Conservation (phyloP, 2,113 vertebrate genomes). For the Thryonomys swinderianus region DNA sequence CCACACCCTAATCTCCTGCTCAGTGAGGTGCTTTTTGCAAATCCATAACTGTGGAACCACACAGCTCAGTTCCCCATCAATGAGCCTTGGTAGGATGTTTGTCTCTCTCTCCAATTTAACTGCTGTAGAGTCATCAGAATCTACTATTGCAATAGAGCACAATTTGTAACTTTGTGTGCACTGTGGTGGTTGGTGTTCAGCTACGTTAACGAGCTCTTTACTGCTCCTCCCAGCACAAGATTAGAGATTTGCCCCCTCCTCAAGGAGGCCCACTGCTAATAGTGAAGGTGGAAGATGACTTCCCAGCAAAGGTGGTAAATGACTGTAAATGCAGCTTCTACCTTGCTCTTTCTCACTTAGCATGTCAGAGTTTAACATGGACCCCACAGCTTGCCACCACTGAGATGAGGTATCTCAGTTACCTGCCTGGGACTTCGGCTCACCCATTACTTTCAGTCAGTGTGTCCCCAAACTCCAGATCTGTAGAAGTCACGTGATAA, state of each 20-base stretch:
- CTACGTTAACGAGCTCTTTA: neutral
- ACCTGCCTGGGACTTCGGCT: neutral
- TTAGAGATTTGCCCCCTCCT: neutral
- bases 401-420: too few species aligned
- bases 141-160: neutral
- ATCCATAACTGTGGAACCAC: too few species aligned
- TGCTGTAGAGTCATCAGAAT: neutral
- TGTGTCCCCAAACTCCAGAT: neutral
- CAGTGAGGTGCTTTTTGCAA: neutral
- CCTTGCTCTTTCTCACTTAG: neutral
- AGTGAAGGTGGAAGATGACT: neutral
- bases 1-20: neutral
- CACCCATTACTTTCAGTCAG: neutral
- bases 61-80: neutral
- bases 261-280: neutral
- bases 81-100: neutral
- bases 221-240: neutral
- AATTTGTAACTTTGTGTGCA: neutral
- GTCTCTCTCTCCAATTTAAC: rapidly evolving
- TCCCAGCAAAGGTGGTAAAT: neutral
- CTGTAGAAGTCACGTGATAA: neutral
- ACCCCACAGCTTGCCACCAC: neutral
- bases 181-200: neutral
- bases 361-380: neutral
- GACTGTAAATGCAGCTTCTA: too few species aligned